Conservation (phyloP, 2,888 invertebrate genomes). For the Brachypterus glaber region DNA sequence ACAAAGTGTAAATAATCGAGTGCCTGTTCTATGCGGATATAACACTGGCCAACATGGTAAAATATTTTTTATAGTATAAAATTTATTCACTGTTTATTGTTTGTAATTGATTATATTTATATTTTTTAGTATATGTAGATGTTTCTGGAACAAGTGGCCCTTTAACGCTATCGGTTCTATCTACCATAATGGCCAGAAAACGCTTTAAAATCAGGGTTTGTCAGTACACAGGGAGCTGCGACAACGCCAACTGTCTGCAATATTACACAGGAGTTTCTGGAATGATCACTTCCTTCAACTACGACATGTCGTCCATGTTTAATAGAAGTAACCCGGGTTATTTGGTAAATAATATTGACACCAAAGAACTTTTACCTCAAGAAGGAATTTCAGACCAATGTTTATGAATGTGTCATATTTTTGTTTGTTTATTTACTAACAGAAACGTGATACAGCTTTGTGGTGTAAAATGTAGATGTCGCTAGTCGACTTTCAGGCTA, state of each 20-base stretch:
- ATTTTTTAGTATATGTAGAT: conserved; percentile 57
- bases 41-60: conserved; percentile 69
- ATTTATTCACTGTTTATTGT: neutral
- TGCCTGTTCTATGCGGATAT: conserved; percentile 65
- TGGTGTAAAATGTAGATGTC: too few relatives aligned
- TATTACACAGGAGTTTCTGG: conserved; percentile 52
- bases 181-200: conserved; percentile 46
- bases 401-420: too few relatives aligned
- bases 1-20: conserved; percentile 56
- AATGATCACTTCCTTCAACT: conserved; percentile 61
- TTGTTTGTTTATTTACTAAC: too few relatives aligned
- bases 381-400: too few relatives aligned
- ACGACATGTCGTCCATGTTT: conserved; percentile 49
- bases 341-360: conserved; percentile 46
- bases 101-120: conserved; percentile 4
- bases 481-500: too few relatives aligned
- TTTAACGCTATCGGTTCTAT: conserved; percentile 55
- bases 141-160: conserved; percentile 55
- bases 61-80: conserved; percentile 17
- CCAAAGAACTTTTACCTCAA: too few relatives aligned
- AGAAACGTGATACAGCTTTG: too few relatives aligned
- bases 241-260: conserved; percentile 51
- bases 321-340: conserved; percentile 50
- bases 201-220: conserved; percentile 56
- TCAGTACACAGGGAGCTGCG: conserved; percentile 40